These are phyloP conservation scores for Buphagus erythrorhynchus DNA, from an alignment of 2,797 vertebrate genomes.

Conservation along the genomic window DNA sequence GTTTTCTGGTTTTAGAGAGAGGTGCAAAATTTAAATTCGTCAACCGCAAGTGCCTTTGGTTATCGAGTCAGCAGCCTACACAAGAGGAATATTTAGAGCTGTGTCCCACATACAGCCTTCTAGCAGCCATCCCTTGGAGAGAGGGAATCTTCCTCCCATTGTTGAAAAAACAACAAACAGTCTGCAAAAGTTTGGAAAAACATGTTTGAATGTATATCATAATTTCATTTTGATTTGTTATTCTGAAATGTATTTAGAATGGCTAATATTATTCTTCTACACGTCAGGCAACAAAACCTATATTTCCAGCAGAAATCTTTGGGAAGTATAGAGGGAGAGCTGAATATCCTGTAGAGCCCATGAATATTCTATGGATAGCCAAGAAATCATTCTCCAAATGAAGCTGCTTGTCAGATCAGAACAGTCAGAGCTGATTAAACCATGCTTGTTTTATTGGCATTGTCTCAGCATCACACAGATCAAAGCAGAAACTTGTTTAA, in stretches of 20 bases:
- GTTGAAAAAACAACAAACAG: neutral
- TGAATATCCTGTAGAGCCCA: constrained; percentile 29
- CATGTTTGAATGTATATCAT: neutral
- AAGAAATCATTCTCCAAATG: constrained; percentile 57
- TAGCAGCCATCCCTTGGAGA: neutral
- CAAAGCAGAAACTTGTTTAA: constrained; percentile 66
- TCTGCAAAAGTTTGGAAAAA: neutral
- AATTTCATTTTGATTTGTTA: neutral
- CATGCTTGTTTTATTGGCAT: constrained; percentile 51
- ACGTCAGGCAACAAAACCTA: neutral
- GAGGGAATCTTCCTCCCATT: neutral
- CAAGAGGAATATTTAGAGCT: neutral
- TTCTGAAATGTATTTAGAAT: neutral
- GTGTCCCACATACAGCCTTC: neutral
- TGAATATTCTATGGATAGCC: constrained; percentile 62
- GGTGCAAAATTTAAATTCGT: neutral
- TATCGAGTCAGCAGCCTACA: neutral
- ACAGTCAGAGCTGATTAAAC: constrained; percentile 71
- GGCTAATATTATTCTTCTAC: neutral
- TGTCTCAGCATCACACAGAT: constrained; percentile 57
- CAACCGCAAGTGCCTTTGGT: neutral
- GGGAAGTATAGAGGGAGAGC: constrained; percentile 4
- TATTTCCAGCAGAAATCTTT: constrained; percentile 28
- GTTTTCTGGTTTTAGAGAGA: neutral
- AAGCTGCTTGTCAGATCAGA: constrained; percentile 62